Conservation (phyloP, 2,113 vertebrate species). For the Mesitornis unicolor region DNA sequence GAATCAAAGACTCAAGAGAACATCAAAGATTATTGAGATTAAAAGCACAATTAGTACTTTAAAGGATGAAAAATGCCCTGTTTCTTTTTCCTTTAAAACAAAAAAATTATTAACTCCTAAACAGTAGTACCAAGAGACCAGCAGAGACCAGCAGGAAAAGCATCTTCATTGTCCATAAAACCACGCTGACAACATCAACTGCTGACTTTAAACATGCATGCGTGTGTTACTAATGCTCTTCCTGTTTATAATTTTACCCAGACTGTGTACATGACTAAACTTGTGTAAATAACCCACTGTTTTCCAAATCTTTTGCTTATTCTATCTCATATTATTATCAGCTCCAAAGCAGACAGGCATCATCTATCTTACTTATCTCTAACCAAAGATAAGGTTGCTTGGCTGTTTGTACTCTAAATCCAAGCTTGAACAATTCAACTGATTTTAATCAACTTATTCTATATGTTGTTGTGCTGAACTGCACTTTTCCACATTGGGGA, state of each 20-base stretch:
- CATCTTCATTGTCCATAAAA: neutral
- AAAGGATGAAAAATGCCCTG: neutral
- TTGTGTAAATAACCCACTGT: neutral
- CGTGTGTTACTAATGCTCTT: neutral
- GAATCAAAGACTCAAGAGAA: neutral
- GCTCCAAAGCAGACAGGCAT: neutral
- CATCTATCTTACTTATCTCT: neutral
- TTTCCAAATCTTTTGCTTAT: neutral
- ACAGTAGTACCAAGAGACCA: neutral
- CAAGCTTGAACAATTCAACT: neutral
- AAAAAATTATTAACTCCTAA: neutral
- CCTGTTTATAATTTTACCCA: neutral
- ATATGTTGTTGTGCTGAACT: neutral
- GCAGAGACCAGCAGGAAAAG: neutral
- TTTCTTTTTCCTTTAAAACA: neutral
- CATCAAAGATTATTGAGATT: neutral
- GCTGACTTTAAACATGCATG: neutral
- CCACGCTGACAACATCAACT: neutral
- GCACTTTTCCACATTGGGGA: neutral
- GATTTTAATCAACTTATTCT: neutral
- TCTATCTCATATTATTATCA: neutral
- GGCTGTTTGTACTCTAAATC: neutral
- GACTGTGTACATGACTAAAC: neutral
- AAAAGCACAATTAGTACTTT: neutral
- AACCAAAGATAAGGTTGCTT: neutral